Conservation (phyloP, 1,140 invertebrate genomes). For the Bombus waltoni region DNA sequence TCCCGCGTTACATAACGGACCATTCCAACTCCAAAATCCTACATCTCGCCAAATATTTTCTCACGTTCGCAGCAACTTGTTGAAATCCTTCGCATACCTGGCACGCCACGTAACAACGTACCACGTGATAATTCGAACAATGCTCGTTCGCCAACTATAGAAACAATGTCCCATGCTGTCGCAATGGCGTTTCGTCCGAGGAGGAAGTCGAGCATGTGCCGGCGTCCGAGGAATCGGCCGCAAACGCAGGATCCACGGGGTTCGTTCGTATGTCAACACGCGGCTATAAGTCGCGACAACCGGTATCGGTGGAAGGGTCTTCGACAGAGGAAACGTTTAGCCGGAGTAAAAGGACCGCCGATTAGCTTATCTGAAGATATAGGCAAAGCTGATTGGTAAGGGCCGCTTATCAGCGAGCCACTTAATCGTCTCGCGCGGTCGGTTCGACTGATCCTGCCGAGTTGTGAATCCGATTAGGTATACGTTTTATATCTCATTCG, state of each 20-base stretch:
- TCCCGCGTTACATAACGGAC: neutral
- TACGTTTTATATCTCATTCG: conserved; percentile 56
- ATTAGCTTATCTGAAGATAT: conserved; percentile 66
- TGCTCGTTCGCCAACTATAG: neutral
- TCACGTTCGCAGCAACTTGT: neutral
- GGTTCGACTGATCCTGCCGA: conserved; percentile 54
- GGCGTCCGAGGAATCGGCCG: neutral
- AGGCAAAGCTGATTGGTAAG: conserved; percentile 42
- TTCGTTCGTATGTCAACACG: neutral
- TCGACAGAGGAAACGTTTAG: conserved; percentile 48
- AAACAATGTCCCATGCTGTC: neutral
- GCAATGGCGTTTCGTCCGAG: neutral
- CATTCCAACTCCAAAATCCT: neutral
- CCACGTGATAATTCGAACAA: neutral
- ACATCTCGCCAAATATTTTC: neutral
- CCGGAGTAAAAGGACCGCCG: conserved; percentile 50
- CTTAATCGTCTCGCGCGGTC: conserved; percentile 55
- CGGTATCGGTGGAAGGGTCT: conserved; percentile 26
- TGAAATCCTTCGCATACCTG: neutral
- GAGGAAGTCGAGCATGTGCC: neutral
- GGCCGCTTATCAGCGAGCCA: conserved; percentile 46
- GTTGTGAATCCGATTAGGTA: conserved; percentile 58
- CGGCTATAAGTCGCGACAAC: conserved; percentile 29
- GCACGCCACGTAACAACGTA: neutral
- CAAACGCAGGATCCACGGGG: conserved; percentile 8